These are phyloP conservation scores for Aporrectodea caliginosa DNA, from an alignment of 1,140 invertebrate genomes.

Conservation along the genomic window DNA sequence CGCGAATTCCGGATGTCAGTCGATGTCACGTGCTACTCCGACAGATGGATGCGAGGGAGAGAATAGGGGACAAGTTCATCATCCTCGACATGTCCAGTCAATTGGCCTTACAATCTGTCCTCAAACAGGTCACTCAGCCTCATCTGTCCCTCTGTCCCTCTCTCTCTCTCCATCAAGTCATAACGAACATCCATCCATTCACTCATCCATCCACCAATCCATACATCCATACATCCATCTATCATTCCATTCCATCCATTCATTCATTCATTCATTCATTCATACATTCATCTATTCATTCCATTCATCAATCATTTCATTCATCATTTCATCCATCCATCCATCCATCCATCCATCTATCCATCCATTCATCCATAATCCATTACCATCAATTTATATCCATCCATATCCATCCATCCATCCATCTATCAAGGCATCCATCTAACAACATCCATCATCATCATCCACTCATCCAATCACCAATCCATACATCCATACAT, in stretches of 20 bases:
- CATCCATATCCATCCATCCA: too few species aligned
- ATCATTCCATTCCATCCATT: background rate
- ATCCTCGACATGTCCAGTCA: slow-evolving; percentile 41
- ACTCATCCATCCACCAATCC: background rate
- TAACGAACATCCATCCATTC: background rate
- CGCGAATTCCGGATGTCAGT: slow-evolving; percentile 20
- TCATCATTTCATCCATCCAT: too few species aligned
- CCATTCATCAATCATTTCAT: background rate
- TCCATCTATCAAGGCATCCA: too few species aligned
- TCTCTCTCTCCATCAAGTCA: background rate
- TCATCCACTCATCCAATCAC: too few species aligned
- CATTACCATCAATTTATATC: too few species aligned
- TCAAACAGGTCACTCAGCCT: slow-evolving; percentile 47
- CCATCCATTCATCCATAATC: too few species aligned
- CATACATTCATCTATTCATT: too few species aligned
- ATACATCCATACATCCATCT: background rate
- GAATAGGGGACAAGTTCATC: slow-evolving; percentile 35
- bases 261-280: background rate
- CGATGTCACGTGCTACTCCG: slow-evolving; percentile 27
- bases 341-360: too few species aligned
- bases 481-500: too few species aligned
- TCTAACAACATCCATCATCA: too few species aligned
- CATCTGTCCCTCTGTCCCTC: too few species aligned
- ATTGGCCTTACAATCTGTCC: slow-evolving; percentile 37
- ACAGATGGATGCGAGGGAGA: slow-evolving; percentile 22